phyloP scores from a whole-genome alignment of 2,797 vertebrate species.

The Antennarius maculatus region DNA sequence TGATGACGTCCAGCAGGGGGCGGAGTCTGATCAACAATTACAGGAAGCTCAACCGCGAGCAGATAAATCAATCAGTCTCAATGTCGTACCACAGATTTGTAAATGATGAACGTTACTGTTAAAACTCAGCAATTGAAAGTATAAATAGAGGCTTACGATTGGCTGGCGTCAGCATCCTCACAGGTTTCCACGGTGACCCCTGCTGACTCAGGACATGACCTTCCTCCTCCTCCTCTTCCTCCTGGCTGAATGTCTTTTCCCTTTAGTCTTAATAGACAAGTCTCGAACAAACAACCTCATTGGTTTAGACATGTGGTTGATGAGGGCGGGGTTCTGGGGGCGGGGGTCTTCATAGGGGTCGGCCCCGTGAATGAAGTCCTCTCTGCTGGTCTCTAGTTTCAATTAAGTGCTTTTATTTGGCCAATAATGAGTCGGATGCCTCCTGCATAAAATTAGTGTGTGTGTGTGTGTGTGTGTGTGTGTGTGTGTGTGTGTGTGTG shows the following conservation, averaged over 20 bases:
- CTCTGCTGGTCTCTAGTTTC: slow-evolving; percentile 70
- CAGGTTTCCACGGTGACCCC: neutral
- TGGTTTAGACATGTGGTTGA: slow-evolving; percentile 1
- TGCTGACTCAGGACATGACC: no score
- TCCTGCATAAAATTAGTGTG: slow-evolving; percentile 68
- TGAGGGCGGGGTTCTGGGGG: no score
- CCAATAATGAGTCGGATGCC: slow-evolving; percentile 67
- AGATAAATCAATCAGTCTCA: neutral
- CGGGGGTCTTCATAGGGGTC: slow-evolving; percentile 51
- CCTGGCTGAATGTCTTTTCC: neutral
- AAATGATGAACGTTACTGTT: slow-evolving; percentile 9
- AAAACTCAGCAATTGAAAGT: neutral
- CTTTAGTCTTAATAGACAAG: neutral
- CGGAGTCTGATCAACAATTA: slow-evolving; percentile 55
- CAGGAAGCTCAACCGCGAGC: neutral
- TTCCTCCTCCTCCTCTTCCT: slow-evolving; percentile 5
- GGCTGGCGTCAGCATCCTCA: slow-evolving; percentile 14
- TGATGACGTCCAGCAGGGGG: slow-evolving; percentile 63
- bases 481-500: slow-evolving; percentile 21
- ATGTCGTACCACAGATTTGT: neutral
- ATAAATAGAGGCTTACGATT: slow-evolving; percentile 28
- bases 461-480: slow-evolving; percentile 8
- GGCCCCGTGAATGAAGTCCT: slow-evolving; percentile 59
- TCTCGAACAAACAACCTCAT: slow-evolving; percentile 13
- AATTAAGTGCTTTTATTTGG: slow-evolving; percentile 78